These are phyloP conservation scores for Mythimna lalbum DNA, from an alignment of 2,888 invertebrate genomes.

Conservation along the genomic window DNA sequence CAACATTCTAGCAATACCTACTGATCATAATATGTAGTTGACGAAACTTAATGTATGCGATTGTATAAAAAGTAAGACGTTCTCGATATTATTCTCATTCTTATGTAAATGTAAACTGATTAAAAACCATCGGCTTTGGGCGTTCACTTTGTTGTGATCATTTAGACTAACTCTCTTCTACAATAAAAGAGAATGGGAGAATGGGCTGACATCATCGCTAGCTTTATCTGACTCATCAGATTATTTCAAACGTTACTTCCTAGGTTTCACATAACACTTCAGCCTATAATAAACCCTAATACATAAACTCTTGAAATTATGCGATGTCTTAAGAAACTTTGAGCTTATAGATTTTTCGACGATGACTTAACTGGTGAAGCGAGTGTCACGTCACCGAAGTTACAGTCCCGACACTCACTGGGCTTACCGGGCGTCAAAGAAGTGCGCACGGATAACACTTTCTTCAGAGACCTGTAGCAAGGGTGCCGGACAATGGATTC, in stretches of 20 bases:
- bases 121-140: background rate
- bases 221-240: too few relatives aligned
- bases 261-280: background rate
- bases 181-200: background rate
- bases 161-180: constrained; percentile 41
- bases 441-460: too few relatives aligned
- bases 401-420: too few relatives aligned
- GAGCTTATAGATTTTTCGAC: background rate
- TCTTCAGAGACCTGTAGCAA: too few relatives aligned
- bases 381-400: background rate
- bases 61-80: constrained; percentile 42
- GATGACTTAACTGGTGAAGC: background rate
- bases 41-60: constrained; percentile 33
- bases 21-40: constrained; percentile 7
- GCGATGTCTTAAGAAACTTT: background rate
- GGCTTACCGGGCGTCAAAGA: too few relatives aligned
- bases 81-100: constrained; percentile 38
- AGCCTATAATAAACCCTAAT: background rate
- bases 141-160: constrained; percentile 3
- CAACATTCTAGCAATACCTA: constrained; percentile 15
- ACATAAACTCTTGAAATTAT: background rate
- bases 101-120: constrained; percentile 35
- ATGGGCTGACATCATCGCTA: constrained; percentile 21
- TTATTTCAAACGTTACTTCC: background rate
- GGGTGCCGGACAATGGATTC: too few relatives aligned